phyloP scores from a whole-genome alignment of 2,113 vertebrate species.

The Hippocampus mohnikei region DNA sequence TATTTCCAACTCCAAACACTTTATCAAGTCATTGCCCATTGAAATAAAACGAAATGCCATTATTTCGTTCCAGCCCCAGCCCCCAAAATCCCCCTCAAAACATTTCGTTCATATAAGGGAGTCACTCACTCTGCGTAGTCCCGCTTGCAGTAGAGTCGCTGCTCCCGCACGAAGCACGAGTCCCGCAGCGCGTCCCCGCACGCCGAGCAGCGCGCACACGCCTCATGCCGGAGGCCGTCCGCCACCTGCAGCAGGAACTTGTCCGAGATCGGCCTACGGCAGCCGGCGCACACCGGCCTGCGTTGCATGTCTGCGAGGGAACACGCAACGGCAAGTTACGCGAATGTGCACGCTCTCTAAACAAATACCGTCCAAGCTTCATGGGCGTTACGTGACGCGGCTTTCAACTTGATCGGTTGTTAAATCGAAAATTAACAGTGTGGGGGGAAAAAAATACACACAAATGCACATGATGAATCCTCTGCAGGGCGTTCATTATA shows the following conservation, averaged over 20 bases:
- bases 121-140: constrained; percentile 90
- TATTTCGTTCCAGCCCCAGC: too few relatives aligned
- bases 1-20: too few relatives aligned
- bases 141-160: constrained; percentile 90
- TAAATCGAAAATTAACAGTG: neutral
- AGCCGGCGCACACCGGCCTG: constrained; percentile 85
- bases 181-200: constrained; percentile 86
- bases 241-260: constrained; percentile 89
- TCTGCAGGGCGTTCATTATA: too few relatives aligned
- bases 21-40: too few relatives aligned
- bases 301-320: constrained; percentile 67
- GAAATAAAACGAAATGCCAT: too few relatives aligned
- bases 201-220: constrained; percentile 84
- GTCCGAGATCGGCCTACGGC: constrained; percentile 84
- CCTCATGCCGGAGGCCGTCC: constrained; percentile 90
- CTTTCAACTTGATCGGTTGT: neutral
- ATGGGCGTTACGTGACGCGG: neutral
- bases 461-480: neutral
- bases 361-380: neutral
- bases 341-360: neutral
- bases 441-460: neutral
- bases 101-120: too few relatives aligned
- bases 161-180: constrained; percentile 90
- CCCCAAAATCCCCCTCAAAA: too few relatives aligned
- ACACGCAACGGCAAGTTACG: neutral